Percentiles rank a stretch among this genome's conserved stretches.
These are phyloP conservation scores for Synanthedon andrenaeformis DNA, from an alignment of 2,888 invertebrate species.

Conservation along the genomic window DNA sequence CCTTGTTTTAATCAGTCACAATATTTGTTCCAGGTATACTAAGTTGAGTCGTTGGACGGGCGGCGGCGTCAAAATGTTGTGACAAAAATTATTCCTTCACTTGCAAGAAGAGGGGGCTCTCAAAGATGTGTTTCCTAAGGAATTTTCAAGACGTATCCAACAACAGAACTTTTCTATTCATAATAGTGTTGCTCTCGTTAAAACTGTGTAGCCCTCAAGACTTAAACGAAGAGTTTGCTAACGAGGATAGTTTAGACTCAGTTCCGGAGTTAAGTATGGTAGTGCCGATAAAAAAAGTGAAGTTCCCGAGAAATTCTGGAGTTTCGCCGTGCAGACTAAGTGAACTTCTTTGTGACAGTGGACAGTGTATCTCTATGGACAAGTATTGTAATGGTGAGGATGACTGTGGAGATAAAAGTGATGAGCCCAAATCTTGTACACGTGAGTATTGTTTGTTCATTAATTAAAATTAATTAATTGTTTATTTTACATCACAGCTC, in stretches of 20 bases:
- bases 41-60: not conserved
- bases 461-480: not conserved
- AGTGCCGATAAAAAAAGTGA: conserved; percentile 37
- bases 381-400: conserved; percentile 82
- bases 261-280: conserved; percentile 33
- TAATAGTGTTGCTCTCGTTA: conserved; percentile 51
- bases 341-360: conserved; percentile 73
- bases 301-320: conserved; percentile 31
- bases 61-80: conserved; percentile 1
- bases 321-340: conserved; percentile 66
- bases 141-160: conserved; percentile 39
- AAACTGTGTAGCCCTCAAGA: conserved; percentile 61
- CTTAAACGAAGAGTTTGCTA: conserved; percentile 52
- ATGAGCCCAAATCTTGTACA: conserved; percentile 80
- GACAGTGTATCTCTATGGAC: conserved; percentile 79
- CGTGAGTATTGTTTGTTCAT: conserved; percentile 70
- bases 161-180: conserved; percentile 53
- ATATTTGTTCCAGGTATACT: conserved; percentile 2
- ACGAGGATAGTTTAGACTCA: conserved; percentile 46
- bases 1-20: no score
- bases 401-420: conserved; percentile 83
- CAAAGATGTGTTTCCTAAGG: conserved; percentile 52
- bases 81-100: not conserved
- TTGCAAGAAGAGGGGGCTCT: conserved; percentile 6
- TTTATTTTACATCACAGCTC: not conserved